phyloP scores from a whole-genome alignment of 2,888 invertebrate species.

The Cosmia trapezina region DNA sequence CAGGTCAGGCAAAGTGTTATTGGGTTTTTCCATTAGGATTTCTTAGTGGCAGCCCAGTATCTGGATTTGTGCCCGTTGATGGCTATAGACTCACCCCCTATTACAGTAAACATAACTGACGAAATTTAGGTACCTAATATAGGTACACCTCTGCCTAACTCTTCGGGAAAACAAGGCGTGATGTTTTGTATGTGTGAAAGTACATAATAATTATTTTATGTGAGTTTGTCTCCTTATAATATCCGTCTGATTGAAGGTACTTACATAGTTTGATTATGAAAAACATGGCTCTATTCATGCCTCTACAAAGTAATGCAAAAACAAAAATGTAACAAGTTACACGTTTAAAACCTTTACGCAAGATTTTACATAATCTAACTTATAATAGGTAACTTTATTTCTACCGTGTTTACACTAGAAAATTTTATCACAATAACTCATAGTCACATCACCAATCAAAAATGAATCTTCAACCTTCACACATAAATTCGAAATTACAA shows the following conservation, averaged over 20 bases:
- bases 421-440: conserved; percentile 17
- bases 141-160: too few relatives aligned
- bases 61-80: too few relatives aligned
- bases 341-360: conserved; percentile 7
- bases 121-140: too few relatives aligned
- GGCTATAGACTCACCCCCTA: too few relatives aligned
- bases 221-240: background rate
- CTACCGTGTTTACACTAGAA: conserved; percentile 32
- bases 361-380: conserved; percentile 39
- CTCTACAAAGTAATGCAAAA: background rate
- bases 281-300: background rate
- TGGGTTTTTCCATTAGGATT: too few relatives aligned
- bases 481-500: conserved; percentile 19
- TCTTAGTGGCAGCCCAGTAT: too few relatives aligned
- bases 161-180: too few relatives aligned
- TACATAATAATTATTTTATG: too few relatives aligned
- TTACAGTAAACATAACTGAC: too few relatives aligned
- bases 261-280: background rate
- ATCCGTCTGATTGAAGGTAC: background rate
- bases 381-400: conserved; percentile 39
- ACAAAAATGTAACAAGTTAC: conserved; percentile 20
- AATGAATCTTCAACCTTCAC: background rate
- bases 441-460: conserved; percentile 7
- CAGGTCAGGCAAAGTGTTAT: too few relatives aligned
- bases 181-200: too few relatives aligned